Conservation (phyloP, 2,113 vertebrate species). For the Agapornis roseicollis region DNA sequence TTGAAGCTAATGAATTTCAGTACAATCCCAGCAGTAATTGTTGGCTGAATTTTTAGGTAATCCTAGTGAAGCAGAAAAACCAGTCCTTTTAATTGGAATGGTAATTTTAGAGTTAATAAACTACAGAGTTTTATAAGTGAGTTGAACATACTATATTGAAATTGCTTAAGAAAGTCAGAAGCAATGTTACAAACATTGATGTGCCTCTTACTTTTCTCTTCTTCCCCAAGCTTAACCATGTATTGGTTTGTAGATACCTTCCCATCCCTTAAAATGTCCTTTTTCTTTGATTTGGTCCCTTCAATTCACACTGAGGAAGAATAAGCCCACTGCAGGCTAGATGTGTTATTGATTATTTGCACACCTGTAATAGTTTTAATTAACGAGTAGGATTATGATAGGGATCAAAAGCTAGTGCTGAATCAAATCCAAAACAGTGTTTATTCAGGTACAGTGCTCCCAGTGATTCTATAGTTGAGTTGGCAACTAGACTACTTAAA, state of each 20-base stretch:
- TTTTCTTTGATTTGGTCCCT: background rate
- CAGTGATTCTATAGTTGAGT: background rate
- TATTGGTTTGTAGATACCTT: background rate
- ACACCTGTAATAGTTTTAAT: background rate
- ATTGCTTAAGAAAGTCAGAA: background rate
- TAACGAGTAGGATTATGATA: background rate
- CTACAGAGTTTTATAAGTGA: background rate
- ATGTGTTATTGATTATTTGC: background rate
- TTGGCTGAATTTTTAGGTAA: constrained; percentile 43
- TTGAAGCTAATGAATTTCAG: constrained; percentile 57
- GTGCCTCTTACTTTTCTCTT: background rate
- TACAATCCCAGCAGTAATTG: background rate
- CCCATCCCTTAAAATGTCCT: background rate
- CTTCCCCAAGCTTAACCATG: background rate
- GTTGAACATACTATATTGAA: background rate
- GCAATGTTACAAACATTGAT: background rate
- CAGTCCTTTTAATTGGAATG: background rate
- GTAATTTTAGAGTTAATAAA: constrained; percentile 13
- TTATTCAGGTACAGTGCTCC: background rate
- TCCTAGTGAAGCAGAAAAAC: constrained; percentile 8
- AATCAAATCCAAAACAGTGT: background rate
- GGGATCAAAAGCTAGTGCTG: background rate
- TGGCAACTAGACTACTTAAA: background rate
- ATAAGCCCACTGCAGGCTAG: background rate
- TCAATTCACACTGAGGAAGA: background rate